Percentiles rank a stretch among this genome's conserved stretches.
phyloP scores from a whole-genome alignment of 2,888 invertebrate species.

The Anthoptus insignis region DNA sequence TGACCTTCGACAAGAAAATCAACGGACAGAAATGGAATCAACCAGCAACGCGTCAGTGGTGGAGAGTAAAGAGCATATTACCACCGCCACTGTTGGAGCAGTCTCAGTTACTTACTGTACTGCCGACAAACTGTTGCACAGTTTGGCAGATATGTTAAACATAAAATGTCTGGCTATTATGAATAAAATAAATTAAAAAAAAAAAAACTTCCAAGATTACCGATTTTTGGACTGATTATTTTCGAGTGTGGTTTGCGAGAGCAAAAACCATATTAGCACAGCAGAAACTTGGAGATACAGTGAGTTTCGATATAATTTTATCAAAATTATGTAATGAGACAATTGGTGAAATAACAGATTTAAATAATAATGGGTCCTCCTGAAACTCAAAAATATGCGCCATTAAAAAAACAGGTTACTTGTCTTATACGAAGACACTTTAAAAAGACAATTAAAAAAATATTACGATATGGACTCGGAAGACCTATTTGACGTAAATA shows the following conservation, averaged over 20 bases:
- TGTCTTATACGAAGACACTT: neutral
- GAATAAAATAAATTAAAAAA: too few relatives aligned
- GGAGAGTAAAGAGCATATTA: neutral
- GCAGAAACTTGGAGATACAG: constrained; percentile 5
- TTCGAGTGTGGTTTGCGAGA: constrained; percentile 18
- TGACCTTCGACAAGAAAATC: too few relatives aligned
- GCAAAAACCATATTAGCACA: constrained; percentile 10
- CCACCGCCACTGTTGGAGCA: neutral
- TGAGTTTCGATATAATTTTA: neutral
- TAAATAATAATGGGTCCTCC: neutral
- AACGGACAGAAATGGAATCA: too few relatives aligned
- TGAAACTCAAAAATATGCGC: constrained; percentile 6
- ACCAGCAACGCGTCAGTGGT: neutral
- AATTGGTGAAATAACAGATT: constrained; percentile 9
- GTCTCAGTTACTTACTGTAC: too few relatives aligned
- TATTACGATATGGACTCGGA: constrained; percentile 21
- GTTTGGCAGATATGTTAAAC: too few relatives aligned
- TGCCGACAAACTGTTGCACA: too few relatives aligned
- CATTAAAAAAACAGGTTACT: neutral
- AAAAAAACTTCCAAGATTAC: neutral
- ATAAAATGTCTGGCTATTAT: too few relatives aligned
- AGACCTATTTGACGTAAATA: too few relatives aligned
- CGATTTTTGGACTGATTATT: neutral
- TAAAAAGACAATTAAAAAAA: constrained; percentile 11
- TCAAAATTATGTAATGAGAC: neutral